Evolutionary conservation across 2,797 vertebrate species (phyloP), one percentile per base, ranked within the genome.

Genomic region (Pterois miles): DNA sequence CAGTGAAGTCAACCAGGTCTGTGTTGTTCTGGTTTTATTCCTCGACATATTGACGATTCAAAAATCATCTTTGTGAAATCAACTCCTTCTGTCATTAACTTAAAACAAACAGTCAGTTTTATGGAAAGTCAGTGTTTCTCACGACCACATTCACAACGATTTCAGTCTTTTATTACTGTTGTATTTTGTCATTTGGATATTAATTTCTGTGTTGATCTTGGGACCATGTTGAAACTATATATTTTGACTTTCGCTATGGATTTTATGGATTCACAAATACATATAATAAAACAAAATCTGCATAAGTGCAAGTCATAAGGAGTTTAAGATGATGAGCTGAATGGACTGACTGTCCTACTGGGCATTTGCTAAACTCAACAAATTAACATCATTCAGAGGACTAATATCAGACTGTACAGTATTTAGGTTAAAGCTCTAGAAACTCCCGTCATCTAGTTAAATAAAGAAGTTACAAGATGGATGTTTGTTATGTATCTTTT

Each of bases 1-100:
- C 62, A 29, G 69, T 76, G 29, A 72, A 81, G 70, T 81, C 75
- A 69, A 56, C 52, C 43, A 18, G 70, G 69, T 63, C 36, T 38
- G 48, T 38, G 3, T 54, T 36, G 34, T 43, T 76, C 9, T 78
- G 9, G 38, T 48, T 16, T 34, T 43, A 4, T 64, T 70, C 20
- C 34, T 23, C 16, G 38, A 76, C 50, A 58, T 20, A 12, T 4
- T 29, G 0, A 58, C 11, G 60, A 50, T 65, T 20, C 65, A 62
- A n/a, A n/a, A n/a, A n/a, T n/a, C n/a, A n/a, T 43, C 16, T 20
- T 16, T 13, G 12, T 16, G 9, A 70, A 57, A 68, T 27, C 7
- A 69, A 4, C 13, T 23, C 33, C 22, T 48, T 20, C 27, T 56
- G 50, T 53, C n/a, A 33, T 68, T 48, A 20, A 53, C 25, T 16